Base-by-base conservation (phyloP, 2,888 invertebrate genomes). In the Scrobipalpa costella region DNA sequence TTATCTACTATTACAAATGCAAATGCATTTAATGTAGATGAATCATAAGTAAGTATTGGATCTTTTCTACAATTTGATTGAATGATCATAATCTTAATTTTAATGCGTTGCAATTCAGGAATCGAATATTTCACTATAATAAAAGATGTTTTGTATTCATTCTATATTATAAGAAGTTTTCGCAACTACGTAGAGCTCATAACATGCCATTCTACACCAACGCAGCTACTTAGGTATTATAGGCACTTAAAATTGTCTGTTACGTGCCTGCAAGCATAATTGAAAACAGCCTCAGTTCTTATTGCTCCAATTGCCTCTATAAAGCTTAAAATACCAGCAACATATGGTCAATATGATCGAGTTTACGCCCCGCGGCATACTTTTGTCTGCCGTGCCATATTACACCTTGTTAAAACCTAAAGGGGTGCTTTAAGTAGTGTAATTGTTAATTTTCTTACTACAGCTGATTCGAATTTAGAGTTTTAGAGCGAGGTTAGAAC, bases 321-420 rank as follows among this genome's bases (percentile, higher is more conserved):
- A 59, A 38, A 40, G 59, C 27, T 44, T 27, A 21, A 11, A 44
- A 59, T 55, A 7, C 55, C 55, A 34, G 34, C 9, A 33, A 47
- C 44, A 59, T 59, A 59, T 47, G 44, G 59, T 19, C 3, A 40
- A 40, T 27, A 59, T 44, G 44, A 44, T 40, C 44, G 44, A 27
- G 59, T 59, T 59, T 59, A 59, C 21, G 21, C 62, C 62, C 60
- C 17, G 57, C 62, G 58, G 57, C 66, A 62, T 62, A 62, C 58
- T 63, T 65, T 60, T 63, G 49, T 44, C n/a, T 15, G 44, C 5
- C 44, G 44, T n/a, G 44, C 38, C 44, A 44, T 57, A 61, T 63
- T 34, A 44, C 47, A 21, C 27, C 52, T 61, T 52, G 52, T 27
- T 52, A 52, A 52, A 40, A 13, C 11, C 3, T 40, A 40, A 40